phyloP scores from a whole-genome alignment of 2,797 vertebrate genomes.

The Poecilia gillii region DNA sequence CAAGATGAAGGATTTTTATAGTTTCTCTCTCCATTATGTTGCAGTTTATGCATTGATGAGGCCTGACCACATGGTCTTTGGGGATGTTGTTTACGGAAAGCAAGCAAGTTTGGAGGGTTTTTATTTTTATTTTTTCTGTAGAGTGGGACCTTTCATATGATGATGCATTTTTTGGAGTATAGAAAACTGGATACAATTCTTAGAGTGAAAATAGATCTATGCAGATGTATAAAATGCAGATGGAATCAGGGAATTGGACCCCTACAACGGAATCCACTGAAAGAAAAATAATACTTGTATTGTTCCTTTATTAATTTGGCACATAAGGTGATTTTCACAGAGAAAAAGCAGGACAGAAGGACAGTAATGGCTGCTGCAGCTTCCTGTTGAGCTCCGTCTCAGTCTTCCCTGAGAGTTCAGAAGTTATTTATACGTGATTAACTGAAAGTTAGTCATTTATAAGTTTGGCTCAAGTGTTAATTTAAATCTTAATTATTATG shows the following conservation, averaged over 20 bases:
- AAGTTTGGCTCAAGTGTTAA: no score
- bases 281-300: background rate
- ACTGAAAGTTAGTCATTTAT: no score
- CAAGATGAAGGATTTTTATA: constrained; percentile 71
- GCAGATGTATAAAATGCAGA: background rate
- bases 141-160: constrained; percentile 62
- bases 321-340: background rate
- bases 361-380: background rate
- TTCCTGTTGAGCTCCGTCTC: background rate
- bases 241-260: background rate
- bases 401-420: background rate
- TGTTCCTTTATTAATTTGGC: no score
- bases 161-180: constrained; percentile 64
- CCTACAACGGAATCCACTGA: background rate
- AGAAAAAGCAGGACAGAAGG: background rate
- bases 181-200: constrained; percentile 55
- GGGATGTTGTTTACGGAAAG: constrained; percentile 61
- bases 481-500: no score
- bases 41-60: constrained; percentile 72
- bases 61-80: constrained; percentile 58
- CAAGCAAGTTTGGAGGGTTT: constrained; percentile 51
- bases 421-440: no score
- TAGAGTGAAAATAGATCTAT: constrained; percentile 40
- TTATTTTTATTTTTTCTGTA: constrained; percentile 28
- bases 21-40: constrained; percentile 69